A percentile compares a stretch with the other conserved stretches of the same genome.
Conservation (phyloP, 2,113 vertebrate species). For the Malurus melanocephalus region DNA sequence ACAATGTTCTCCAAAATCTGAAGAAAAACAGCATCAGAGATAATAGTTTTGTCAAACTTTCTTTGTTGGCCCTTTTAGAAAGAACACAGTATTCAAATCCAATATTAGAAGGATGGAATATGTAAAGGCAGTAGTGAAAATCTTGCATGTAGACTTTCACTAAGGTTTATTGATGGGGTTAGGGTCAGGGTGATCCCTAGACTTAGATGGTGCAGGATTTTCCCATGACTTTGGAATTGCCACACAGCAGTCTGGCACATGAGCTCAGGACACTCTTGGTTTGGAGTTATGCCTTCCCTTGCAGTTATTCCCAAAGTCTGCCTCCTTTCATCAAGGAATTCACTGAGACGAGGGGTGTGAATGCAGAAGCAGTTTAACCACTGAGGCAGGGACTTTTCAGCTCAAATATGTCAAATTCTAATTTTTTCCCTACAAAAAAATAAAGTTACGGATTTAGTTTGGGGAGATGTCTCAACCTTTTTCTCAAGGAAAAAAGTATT, state of each 20-base stretch:
- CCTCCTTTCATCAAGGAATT: neutral
- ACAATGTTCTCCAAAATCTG: neutral
- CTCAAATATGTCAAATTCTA: neutral
- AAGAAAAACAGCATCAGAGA: neutral
- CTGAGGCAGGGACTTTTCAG: neutral
- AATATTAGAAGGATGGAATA: neutral
- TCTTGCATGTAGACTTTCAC: neutral
- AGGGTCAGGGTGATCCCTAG: neutral
- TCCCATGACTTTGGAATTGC: neutral
- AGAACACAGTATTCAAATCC: neutral
- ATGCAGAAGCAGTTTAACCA: neutral
- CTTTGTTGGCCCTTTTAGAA: neutral
- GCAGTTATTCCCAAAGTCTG: neutral
- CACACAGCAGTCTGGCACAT: neutral
- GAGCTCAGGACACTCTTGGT: neutral
- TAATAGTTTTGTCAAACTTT: neutral
- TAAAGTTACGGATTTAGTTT: neutral
- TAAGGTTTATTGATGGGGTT: neutral
- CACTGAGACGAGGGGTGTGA: neutral
- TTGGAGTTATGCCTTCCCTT: neutral
- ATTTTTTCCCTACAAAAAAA: neutral
- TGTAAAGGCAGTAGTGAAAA: neutral
- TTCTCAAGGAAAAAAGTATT: neutral
- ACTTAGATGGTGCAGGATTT: neutral
- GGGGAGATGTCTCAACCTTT: neutral